Evolutionary conservation across 1,140 invertebrate genomes (phyloP).

Genomic region (Pogonomyrmex barbatus): DNA sequence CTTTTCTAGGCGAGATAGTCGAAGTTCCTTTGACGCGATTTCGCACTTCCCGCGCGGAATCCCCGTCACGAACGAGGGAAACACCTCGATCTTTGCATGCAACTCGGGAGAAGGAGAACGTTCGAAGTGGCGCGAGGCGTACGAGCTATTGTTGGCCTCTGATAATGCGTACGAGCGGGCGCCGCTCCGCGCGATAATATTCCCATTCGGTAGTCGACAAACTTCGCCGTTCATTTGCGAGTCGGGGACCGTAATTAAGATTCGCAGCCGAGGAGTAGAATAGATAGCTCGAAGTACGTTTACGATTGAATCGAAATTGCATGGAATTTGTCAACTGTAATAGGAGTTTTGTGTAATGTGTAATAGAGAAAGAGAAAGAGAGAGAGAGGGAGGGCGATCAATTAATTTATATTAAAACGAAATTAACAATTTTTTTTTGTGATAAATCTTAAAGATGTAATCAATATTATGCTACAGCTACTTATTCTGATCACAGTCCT

Average conservation of each 20-base stretch:
- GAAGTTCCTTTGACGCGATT: slow-evolving; percentile 60
- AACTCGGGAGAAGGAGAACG: background rate
- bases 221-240: slow-evolving; percentile 48
- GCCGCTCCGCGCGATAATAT: slow-evolving; percentile 11
- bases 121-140: background rate
- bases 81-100: slow-evolving; percentile 25
- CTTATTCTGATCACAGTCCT: background rate
- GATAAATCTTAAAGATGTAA: background rate
- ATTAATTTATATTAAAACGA: background rate
- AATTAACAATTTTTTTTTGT: background rate
- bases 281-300: slow-evolving; percentile 31
- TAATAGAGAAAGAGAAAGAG: too few species aligned
- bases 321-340: slow-evolving; percentile 30
- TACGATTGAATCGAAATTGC: slow-evolving; percentile 28
- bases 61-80: slow-evolving; percentile 30
- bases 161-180: slow-evolving; percentile 3
- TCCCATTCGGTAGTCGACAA: slow-evolving; percentile 30
- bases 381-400: background rate
- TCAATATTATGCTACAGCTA: background rate
- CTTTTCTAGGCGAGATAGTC: slow-evolving; percentile 62
- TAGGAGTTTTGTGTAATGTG: background rate
- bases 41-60: slow-evolving; percentile 29
- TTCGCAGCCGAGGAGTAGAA: slow-evolving; percentile 18
- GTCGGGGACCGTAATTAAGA: slow-evolving; percentile 52
- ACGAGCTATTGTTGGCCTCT: background rate